Evolutionary conservation across 35 echinoderm and acorn worm genomes (phyloP).

Genomic region (Antedon bifida): DNA sequence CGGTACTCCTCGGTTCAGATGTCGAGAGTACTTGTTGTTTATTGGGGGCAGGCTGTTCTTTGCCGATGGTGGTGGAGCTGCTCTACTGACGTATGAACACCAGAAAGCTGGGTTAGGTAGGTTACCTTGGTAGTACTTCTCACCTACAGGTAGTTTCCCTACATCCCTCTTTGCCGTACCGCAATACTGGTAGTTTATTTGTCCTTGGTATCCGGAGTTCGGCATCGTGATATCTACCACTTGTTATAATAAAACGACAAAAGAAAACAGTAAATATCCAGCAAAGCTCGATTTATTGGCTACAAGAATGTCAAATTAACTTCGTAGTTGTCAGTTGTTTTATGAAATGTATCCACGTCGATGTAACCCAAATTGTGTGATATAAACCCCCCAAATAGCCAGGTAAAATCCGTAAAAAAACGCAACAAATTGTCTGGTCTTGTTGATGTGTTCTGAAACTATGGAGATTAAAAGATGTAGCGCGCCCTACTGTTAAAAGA

Average conservation of each 20-base stretch:
- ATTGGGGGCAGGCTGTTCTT: background rate
- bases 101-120: slow-evolving; percentile 81
- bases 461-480: background rate
- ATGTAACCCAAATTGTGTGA: background rate
- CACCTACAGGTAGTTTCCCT: slow-evolving; percentile 27
- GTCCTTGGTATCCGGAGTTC: slow-evolving; percentile 90
- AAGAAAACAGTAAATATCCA: background rate
- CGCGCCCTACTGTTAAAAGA: background rate
- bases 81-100: slow-evolving; percentile 34
- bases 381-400: background rate
- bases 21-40: slow-evolving; percentile 11
- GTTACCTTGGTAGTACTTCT: slow-evolving; percentile 34
- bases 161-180: slow-evolving; percentile 35
- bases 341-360: background rate
- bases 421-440: background rate
- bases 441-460: background rate
- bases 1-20: background rate
- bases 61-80: background rate
- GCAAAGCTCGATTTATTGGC: too few species aligned
- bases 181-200: slow-evolving; percentile 71
- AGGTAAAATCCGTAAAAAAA: background rate
- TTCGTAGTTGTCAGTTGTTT: background rate
- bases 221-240: slow-evolving; percentile 28
- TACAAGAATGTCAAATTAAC: too few species aligned
- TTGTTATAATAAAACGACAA: background rate